Percentiles rank a stretch among this genome's conserved stretches.
These are phyloP conservation scores for Alcedo quadribrachys DNA, from an alignment of 2,797 vertebrate species.

Conservation along the genomic window DNA sequence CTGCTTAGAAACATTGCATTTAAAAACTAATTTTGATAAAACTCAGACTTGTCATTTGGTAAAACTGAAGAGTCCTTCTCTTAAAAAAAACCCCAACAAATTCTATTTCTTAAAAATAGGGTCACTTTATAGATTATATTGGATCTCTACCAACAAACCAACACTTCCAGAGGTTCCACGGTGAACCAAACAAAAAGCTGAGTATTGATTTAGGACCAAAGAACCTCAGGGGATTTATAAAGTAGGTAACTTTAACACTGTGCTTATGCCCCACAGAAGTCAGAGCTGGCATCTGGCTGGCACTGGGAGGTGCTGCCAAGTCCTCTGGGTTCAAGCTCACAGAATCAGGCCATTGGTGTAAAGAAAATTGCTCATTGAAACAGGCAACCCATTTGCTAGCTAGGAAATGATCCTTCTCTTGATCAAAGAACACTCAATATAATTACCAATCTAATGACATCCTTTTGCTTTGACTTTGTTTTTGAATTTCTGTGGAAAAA, in stretches of 20 bases:
- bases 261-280: neutral
- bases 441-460: slow-evolving; percentile 71
- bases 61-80: neutral
- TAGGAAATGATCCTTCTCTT: slow-evolving; percentile 65
- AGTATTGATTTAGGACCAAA: neutral
- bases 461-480: slow-evolving; percentile 39
- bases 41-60: neutral
- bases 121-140: neutral
- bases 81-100: too few species aligned
- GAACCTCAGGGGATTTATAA: neutral
- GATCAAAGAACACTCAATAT: slow-evolving; percentile 67
- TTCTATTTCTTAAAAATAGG: neutral
- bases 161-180: neutral
- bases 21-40: neutral
- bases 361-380: slow-evolving; percentile 39
- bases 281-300: neutral
- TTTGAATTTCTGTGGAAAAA: slow-evolving; percentile 22
- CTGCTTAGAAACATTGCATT: neutral
- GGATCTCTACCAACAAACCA: neutral
- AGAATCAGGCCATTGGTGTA: neutral
- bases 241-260: neutral
- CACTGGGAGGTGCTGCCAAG: neutral
- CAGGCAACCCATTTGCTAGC: slow-evolving; percentile 8
- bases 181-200: neutral
- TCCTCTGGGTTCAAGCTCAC: neutral